Evolutionary conservation across 1,140 invertebrate species (phyloP), one percentile per base, ranked within the genome.

Genomic region (Metopolophium dirhodum): DNA sequence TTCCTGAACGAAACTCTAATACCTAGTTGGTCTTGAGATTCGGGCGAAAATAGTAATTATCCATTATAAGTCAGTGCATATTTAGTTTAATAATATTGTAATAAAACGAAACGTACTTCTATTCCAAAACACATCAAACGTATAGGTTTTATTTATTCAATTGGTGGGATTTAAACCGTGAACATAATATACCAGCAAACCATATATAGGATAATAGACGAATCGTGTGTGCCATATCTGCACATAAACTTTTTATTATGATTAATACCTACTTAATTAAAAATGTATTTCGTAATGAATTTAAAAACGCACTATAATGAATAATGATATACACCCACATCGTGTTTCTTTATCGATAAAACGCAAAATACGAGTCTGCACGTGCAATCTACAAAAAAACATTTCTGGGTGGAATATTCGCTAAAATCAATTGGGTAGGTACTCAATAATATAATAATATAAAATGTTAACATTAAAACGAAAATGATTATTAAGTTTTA

Each of bases 91-190:
- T n/a, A 86, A 41, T 4, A 41, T 41, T 49, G 45, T 45, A 45
- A 47, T 47, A 47, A 86, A 45, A 30, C 45, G 45, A 49, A 47
- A 41, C 18, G 49, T 37, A 37, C 30, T 22, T 88, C 11, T 54
- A 88, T 86, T 86, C 18, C n/a, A 47, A 77, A 77, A 77, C 61
- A 45, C 83, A 86, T 18, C 61, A 77, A 77, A 77, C 14, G 61
- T 9, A 86, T 86, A 89, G 20, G 49, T 89, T 89, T 54, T 57
- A 89, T 89, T 54, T 89, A 41, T 54, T 89, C 35, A 57, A 54
- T 47, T 23, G 41, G 35, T 37, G 87, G 35, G 87, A 54, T 37
- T 86, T 14, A 23, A 89, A 37, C 22, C 6, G 47, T 51, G 9
- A 89, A 88, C 47, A 61, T 57, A 26, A 41, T 88, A 30, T 88